Percentiles rank a stretch among this genome's conserved stretches.
Conservation (phyloP, 2,113 vertebrate species). For the Cephalopterus ornatus region DNA sequence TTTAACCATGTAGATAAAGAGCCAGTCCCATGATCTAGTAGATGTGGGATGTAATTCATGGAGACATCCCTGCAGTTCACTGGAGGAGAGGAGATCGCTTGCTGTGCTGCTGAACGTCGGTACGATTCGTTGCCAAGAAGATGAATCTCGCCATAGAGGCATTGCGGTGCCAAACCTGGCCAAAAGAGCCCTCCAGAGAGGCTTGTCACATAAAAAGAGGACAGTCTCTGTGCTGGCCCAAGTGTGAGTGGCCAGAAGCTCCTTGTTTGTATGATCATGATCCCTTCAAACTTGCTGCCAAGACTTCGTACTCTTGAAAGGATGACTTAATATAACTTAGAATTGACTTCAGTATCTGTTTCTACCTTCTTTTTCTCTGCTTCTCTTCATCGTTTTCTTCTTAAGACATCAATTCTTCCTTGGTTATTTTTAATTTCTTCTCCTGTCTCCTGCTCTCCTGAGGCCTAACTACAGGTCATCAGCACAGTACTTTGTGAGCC, state of each 20-base stretch:
- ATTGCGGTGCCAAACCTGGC: not conserved
- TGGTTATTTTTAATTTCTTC: not conserved
- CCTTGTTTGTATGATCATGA: not conserved
- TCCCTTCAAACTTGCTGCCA: not conserved
- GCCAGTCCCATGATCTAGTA: not conserved
- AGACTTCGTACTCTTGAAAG: not conserved
- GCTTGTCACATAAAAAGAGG: not conserved
- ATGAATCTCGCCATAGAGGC: not conserved
- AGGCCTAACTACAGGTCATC: not conserved
- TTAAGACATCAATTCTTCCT: not conserved
- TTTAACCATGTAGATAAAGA: not conserved
- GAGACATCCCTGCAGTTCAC: not conserved
- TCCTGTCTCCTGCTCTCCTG: not conserved
- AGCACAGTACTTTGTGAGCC: not conserved
- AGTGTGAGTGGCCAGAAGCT: not conserved
- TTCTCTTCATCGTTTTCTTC: not conserved
- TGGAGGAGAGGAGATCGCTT: not conserved
- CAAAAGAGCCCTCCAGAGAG: fast-evolving
- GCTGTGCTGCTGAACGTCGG: not conserved
- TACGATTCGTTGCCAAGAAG: fast-evolving
- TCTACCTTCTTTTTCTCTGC: not conserved
- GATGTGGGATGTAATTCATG: not conserved
- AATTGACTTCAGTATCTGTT: not conserved
- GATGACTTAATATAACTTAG: not conserved
- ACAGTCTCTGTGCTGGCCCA: not conserved